Conservation (phyloP, 1,140 invertebrate genomes). For the Cepaea nemoralis region DNA sequence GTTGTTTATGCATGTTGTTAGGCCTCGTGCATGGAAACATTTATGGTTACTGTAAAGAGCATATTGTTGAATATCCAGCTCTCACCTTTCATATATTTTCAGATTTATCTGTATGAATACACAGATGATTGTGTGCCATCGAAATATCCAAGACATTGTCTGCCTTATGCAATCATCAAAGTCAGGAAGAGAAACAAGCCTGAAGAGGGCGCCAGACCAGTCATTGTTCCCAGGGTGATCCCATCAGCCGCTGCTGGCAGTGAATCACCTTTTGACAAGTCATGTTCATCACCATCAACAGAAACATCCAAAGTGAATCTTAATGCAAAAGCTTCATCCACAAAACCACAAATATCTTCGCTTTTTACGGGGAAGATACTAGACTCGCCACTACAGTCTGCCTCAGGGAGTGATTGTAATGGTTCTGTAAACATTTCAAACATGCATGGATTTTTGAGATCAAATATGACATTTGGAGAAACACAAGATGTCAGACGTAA, state of each 20-base stretch:
- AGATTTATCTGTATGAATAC: conserved; percentile 54
- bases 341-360: background rate
- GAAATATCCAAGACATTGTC: conserved; percentile 39
- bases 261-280: too few relatives aligned
- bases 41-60: too few relatives aligned
- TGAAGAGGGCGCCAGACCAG: background rate
- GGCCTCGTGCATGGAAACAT: too few relatives aligned
- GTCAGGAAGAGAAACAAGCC: background rate
- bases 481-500: background rate
- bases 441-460: background rate
- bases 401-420: background rate
- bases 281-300: background rate
- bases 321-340: background rate
- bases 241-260: background rate
- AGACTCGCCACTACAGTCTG: background rate
- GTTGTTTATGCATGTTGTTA: too few relatives aligned
- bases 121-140: conserved; percentile 50
- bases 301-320: background rate
- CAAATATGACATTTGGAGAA: background rate
- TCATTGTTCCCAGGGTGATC: background rate
- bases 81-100: conserved; percentile 27
- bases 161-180: conserved; percentile 44
- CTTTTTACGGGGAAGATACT: background rate
- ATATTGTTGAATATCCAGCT: too few relatives aligned
- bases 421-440: background rate